Base-by-base conservation (phyloP, 2,888 invertebrate genomes). In the Pristionchus mayeri region DNA sequence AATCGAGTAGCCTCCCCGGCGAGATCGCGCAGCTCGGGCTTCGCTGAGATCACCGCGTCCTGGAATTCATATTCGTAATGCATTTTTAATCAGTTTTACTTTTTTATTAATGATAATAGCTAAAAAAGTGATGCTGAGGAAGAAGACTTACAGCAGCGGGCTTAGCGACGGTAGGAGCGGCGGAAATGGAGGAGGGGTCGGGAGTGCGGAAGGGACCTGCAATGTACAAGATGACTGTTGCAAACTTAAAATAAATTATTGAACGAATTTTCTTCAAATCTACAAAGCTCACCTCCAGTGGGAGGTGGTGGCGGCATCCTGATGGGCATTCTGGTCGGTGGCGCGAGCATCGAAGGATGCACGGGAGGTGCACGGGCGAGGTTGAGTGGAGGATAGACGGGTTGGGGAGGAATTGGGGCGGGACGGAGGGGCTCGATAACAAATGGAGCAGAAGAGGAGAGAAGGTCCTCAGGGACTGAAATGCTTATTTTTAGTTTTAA, bases 1-100 rank as follows among this genome's bases (percentile, higher is more conserved):
- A 82, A 63, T 0, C 48, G n/a, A 0, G 98, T 98, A 0, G 98
- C 96, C 93, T 98, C 98, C 24, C 93, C 93, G 81, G 93, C 92
- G 76, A 93, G 89, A 86, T 93, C 93, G 87, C 93, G 95, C 88
- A 98, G 97, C 94, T 98, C 97, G 0, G 98, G 98, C 93, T 98
- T 98, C 0, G 98, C 98, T 90, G 96, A 88, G 63, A 90, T 89
- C 21, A 85, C 78, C 16, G 86, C 83, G 40, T 84, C 63, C 81
- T 60, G 63, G 13, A 82, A 48, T 37, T n/a, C n/a, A n/a, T n/a
- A n/a, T n/a, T n/a, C n/a, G n/a, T n/a, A n/a, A n/a, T n/a, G n/a
- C n/a, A n/a, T n/a, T n/a, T n/a, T n/a, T n/a, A n/a, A n/a, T n/a
- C n/a, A n/a, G n/a, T n/a, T n/a, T n/a, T n/a, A n/a, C n/a, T n/a